Base-by-base conservation (phyloP, 2,797 vertebrate genomes). In the Peromyscus attwateri region DNA sequence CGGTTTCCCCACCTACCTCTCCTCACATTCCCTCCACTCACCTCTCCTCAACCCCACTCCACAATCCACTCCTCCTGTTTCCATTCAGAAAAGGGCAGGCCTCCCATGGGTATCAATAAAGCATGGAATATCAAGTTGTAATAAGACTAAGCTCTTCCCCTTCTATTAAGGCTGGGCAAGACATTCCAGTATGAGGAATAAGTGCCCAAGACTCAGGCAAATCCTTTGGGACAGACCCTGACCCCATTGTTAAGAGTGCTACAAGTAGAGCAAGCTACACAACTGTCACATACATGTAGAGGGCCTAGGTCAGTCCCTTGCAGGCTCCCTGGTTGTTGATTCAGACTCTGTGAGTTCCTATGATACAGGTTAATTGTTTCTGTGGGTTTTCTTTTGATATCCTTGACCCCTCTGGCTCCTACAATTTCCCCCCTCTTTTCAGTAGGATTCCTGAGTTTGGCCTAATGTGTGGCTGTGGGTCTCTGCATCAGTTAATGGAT, bases 1-100 rank as follows among this genome's bases (percentile, higher is more conserved):
- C 70, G 37, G 19, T 71, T 37, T 37, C 6, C 3, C 11, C 2
- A 12, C 2, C 37, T 21, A 46, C 43, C 11, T 76, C 27, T 46
- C 40, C 2, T 46, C 27, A 5, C 14, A 29, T 14, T 76, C 43
- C 25, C 11, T 7, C 25, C 1, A 12, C 25, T 13, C 25, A 75
- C 12, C 1, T 25, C 23, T 1, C 37, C 1, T 40, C 21, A 25
- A 21, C 10, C 4, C 37, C 7, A 23, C 2, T 25, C 75, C 6
- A 8, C 40, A 37, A 37, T 71, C n/a, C 17, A 71, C 19, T 37
- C 0, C 6, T n/a, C 34, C 25, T 27, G 23, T 1, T 76, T 76
- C 75, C 46, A 46, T 14, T 76, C 25, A 76, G 43, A 46, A 46
- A 76, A 12, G 25, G 25, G 73, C 25, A 76, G 40, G 27, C 12